Base-by-base conservation (phyloP, 2,888 invertebrate genomes). In the Crepidodera aurea region DNA sequence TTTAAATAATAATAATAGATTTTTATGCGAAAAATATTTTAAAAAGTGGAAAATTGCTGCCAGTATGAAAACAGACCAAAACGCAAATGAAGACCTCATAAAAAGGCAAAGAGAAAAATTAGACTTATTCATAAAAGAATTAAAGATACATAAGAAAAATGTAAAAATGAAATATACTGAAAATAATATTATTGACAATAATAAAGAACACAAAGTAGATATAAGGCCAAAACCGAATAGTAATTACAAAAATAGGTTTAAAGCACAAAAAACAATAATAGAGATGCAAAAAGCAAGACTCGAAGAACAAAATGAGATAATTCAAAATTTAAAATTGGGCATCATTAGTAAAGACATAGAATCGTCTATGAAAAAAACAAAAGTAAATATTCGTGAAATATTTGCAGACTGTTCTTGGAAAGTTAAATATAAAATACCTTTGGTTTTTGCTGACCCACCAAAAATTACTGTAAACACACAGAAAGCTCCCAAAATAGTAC, bases 211-310 rank as follows among this genome's bases (percentile, higher is more conserved):
- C n/a, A 10, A 2, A n/a, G 15, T 15, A 22, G 2, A 39, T 10
- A 25, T 53, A 34, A 34, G 4, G 2, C 22, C 10, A 18, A 19
- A 25, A 32, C 13, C 63, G 8, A 13, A 16, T 4, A 62, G 60
- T 25, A 69, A 54, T 56, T 73, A 70, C 50, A 71, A 74, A 71
- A 74, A 77, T 57, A 69, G 90, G 70, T 87, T 87, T 64, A 87
- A 87, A 77, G 84, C 89, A 7, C 92, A 92, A 75, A 88, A 88
- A 75, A 86, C 87, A 68, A 88, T 91, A 40, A 92, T 92, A 61
- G 87, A 90, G 22, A 79, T 88, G 22, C 91, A 92, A 77, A 89
- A 86, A 75, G 80, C 84, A 1, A 90, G 90, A 79, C 76, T 92
- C 61, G 87, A 88, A 61, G 87, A 90, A 62, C 91, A 92, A 77